These are phyloP conservation scores for Drosophila mauritiana DNA, from an alignment of 1,140 invertebrate species.

Conservation along the genomic window DNA sequence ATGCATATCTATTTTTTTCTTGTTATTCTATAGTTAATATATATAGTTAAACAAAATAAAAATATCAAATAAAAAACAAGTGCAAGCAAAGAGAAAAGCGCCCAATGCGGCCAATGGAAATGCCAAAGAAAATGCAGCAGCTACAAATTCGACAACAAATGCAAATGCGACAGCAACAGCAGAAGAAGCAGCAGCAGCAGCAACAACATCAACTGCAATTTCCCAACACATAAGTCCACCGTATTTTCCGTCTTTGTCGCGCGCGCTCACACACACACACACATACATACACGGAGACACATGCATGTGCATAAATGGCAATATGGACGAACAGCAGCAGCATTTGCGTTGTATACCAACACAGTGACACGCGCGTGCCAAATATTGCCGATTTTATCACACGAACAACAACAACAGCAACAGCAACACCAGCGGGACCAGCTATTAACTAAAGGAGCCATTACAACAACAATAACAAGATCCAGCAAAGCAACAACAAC, in stretches of 20 bases:
- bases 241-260: conserved; percentile 33
- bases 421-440: conserved; percentile 27
- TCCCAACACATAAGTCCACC: conserved; percentile 51
- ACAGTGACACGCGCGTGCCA: conserved; percentile 74
- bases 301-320: conserved; percentile 75
- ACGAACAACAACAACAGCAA: conserved; percentile 44
- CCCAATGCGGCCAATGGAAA: conserved; percentile 56
- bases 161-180: conserved; percentile 8
- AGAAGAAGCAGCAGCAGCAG: conserved; percentile 14
- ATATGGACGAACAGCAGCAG: conserved; percentile 72
- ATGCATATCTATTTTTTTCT: conserved; percentile 42
- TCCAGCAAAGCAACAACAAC: conserved; percentile 6
- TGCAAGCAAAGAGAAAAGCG: conserved; percentile 29
- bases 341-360: conserved; percentile 54
- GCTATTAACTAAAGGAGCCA: conserved; percentile 46
- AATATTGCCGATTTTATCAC: conserved; percentile 75
- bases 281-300: conserved; percentile 21
- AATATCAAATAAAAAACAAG: conserved; percentile 34
- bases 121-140: conserved; percentile 54
- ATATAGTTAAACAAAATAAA: conserved; percentile 32
- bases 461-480: conserved; percentile 30
- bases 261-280: conserved; percentile 27
- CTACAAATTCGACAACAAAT: conserved; percentile 32
- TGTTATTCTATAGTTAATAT: conserved; percentile 62
- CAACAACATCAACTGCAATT: conserved; percentile 26